Evolutionary conservation across 2,888 invertebrate species (phyloP).

Genomic region (Xanthorhoe spadicearia): DNA sequence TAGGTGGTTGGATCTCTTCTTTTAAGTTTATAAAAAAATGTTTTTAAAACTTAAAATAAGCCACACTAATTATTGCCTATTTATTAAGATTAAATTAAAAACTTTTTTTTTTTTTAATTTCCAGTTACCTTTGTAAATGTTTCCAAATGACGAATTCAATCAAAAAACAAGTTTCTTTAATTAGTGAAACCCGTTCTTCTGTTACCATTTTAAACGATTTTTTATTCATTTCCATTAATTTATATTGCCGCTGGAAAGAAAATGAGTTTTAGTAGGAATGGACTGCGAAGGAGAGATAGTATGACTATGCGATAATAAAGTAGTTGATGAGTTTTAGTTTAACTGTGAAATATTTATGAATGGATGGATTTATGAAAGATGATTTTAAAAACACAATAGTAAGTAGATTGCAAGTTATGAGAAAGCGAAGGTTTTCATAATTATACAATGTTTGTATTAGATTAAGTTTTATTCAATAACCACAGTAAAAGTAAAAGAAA

Average conservation of each 20-base stretch:
- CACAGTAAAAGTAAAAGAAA: too few relatives aligned
- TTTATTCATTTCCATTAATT: conserved; percentile 48
- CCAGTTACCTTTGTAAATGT: not conserved
- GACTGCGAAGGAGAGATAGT: not conserved
- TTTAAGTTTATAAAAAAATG: too few relatives aligned
- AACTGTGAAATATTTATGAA: not conserved
- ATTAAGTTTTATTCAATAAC: too few relatives aligned
- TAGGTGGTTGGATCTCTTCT: too few relatives aligned
- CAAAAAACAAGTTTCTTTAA: conserved; percentile 15
- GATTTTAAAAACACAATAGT: too few relatives aligned
- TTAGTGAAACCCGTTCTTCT: conserved; percentile 48
- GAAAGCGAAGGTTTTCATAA: too few relatives aligned
- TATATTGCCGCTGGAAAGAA: conserved; percentile 40
- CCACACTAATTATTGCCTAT: too few relatives aligned
- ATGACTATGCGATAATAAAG: not conserved
- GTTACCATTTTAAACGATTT: conserved; percentile 49
- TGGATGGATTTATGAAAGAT: not conserved
- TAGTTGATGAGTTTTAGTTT: not conserved
- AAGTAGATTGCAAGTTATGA: too few relatives aligned
- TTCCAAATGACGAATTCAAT: conserved; percentile 24
- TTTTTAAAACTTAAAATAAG: too few relatives aligned
- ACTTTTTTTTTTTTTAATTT: not conserved
- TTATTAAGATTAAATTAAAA: too few relatives aligned
- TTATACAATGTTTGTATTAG: too few relatives aligned
- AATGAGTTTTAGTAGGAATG: conserved; percentile 26